Evolutionary conservation across 1,140 invertebrate genomes (phyloP).

Genomic region (Trachymyrmex septentrionalis): DNA sequence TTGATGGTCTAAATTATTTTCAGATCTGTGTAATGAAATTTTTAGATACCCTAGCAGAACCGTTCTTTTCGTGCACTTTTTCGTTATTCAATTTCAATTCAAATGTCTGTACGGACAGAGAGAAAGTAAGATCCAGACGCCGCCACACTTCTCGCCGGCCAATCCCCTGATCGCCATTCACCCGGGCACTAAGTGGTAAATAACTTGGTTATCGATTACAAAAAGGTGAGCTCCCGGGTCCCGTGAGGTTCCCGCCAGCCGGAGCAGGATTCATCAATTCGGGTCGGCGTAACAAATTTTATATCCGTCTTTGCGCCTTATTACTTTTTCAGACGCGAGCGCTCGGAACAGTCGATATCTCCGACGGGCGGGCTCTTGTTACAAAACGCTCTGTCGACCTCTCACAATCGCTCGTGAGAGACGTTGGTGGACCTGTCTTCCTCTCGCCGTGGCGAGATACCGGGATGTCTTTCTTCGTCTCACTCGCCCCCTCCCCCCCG

Average conservation of each 20-base stretch:
- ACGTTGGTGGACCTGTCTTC: slow-evolving; percentile 68
- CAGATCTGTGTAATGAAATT: no score
- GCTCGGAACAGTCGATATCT: slow-evolving; percentile 77
- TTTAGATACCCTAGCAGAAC: no score
- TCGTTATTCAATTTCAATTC: slow-evolving; percentile 4
- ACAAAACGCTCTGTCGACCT: slow-evolving; percentile 80
- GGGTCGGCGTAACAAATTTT: slow-evolving; percentile 64
- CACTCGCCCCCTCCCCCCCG: not conserved
- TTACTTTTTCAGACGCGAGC: slow-evolving; percentile 79
- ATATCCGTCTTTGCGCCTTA: slow-evolving; percentile 77
- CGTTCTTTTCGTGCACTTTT: not conserved
- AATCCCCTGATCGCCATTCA: slow-evolving; percentile 30
- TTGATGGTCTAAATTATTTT: no score
- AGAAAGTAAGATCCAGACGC: not conserved
- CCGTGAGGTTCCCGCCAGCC: slow-evolving; percentile 1
- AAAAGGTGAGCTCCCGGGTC: slow-evolving; percentile 9
- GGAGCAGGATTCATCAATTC: slow-evolving; percentile 62
- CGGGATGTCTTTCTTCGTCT: slow-evolving; percentile 30
- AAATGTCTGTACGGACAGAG: not conserved
- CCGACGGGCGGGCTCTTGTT: slow-evolving; percentile 77
- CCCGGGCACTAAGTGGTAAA: slow-evolving; percentile 37
- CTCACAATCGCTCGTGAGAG: slow-evolving; percentile 76
- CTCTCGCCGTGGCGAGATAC: slow-evolving; percentile 59
- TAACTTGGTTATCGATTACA: slow-evolving; percentile 59
- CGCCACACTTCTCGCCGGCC: not conserved